A percentile compares a stretch with the other conserved stretches of the same genome.
Evolutionary conservation across 2,797 vertebrate genomes (phyloP).

Genomic region (Chaunax sp.): DNA sequence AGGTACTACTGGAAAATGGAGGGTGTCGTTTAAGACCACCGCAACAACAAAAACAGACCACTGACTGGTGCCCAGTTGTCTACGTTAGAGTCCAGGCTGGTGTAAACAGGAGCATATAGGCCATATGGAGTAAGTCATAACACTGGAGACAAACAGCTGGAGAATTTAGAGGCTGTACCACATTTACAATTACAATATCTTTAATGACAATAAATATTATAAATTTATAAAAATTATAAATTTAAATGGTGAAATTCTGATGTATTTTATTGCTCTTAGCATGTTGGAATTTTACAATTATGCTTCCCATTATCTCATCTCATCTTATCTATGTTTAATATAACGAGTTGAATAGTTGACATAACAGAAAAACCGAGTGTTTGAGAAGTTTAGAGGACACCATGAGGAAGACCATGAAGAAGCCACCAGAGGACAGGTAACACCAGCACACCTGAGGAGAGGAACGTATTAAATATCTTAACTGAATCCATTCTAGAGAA

Average conservation of each 20-base stretch:
- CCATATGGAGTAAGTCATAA: slow-evolving; percentile 41
- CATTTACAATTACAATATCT: slow-evolving; percentile 13
- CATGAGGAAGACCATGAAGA: slow-evolving; percentile 94
- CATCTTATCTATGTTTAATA: slow-evolving; percentile 85
- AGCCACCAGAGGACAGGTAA: slow-evolving; percentile 96
- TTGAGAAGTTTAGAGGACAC: slow-evolving; percentile 94
- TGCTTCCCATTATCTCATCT: too few relatives aligned
- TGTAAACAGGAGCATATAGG: slow-evolving; percentile 38
- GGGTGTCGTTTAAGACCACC: background rate
- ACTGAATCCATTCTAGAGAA: too few relatives aligned
- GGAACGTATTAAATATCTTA: too few relatives aligned
- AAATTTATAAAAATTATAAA: too few relatives aligned
- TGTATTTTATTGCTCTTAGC: too few relatives aligned
- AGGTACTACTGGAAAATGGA: too few relatives aligned
- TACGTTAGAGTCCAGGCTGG: slow-evolving; percentile 1
- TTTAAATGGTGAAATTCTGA: too few relatives aligned
- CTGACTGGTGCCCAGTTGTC: slow-evolving; percentile 1
- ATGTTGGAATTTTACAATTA: too few relatives aligned
- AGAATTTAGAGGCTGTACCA: too few relatives aligned
- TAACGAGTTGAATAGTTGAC: too few relatives aligned
- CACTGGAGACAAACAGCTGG: slow-evolving; percentile 14
- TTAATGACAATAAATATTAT: too few relatives aligned
- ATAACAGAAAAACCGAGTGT: too few relatives aligned
- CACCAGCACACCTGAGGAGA: slow-evolving; percentile 87
- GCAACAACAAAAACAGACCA: slow-evolving; percentile 20